Evolutionary conservation across 2,888 invertebrate genomes (phyloP).

Genomic region (Ophioninae sp.): DNA sequence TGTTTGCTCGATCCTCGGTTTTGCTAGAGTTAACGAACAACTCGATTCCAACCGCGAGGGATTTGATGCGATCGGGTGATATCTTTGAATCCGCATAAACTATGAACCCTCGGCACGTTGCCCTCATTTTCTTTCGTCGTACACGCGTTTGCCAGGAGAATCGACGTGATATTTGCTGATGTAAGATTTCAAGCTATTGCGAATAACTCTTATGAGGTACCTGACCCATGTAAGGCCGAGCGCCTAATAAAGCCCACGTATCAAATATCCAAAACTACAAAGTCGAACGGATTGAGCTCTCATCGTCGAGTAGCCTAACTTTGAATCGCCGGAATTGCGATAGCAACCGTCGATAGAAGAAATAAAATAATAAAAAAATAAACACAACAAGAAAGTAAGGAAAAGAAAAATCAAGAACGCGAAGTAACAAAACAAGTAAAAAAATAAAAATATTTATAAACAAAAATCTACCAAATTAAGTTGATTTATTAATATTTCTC

Average conservation of each 20-base stretch:
- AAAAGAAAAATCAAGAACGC: neutral
- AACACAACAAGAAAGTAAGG: too few species aligned
- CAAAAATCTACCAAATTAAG: neutral
- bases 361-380: too few species aligned
- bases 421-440: neutral
- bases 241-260: too few species aligned
- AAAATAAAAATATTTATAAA: neutral
- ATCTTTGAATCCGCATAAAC: slow-evolving; percentile 46
- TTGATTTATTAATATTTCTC: neutral
- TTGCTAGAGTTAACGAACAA: slow-evolving; percentile 42
- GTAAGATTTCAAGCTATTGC: slow-evolving; percentile 51
- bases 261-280: too few species aligned
- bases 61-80: slow-evolving; percentile 55
- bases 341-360: too few species aligned
- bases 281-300: too few species aligned
- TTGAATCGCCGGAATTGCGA: too few species aligned
- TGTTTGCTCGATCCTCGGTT: slow-evolving; percentile 17
- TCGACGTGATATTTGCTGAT: neutral
- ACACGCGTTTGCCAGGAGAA: neutral
- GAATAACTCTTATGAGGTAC: slow-evolving; percentile 29
- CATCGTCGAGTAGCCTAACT: too few species aligned
- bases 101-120: slow-evolving; percentile 30
- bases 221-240: too few species aligned
- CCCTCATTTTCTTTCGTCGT: neutral
- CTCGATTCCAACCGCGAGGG: slow-evolving; percentile 47